phyloP scores from a whole-genome alignment of 2,113 vertebrate species.

The Rafetus swinhoei region DNA sequence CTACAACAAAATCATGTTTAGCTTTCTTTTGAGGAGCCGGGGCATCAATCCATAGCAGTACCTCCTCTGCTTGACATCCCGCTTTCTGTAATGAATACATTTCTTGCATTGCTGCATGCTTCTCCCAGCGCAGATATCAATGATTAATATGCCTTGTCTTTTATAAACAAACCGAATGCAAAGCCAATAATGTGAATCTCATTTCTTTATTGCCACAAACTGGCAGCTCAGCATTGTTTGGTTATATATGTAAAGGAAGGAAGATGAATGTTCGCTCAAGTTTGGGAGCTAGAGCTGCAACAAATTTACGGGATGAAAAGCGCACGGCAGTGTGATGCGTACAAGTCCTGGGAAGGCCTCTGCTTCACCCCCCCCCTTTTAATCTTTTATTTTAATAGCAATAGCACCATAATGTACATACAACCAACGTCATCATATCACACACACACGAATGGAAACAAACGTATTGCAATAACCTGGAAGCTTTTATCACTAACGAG shows the following conservation, averaged over 20 bases:
- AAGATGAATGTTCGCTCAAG: constrained; percentile 68
- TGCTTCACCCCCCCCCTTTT: neutral
- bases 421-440: neutral
- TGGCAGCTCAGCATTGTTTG: constrained; percentile 41
- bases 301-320: constrained; percentile 58
- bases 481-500: neutral
- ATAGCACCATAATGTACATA: neutral
- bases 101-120: constrained; percentile 64
- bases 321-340: neutral
- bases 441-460: accelerated
- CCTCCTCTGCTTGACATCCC: constrained; percentile 59
- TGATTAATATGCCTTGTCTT: constrained; percentile 79
- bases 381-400: constrained; percentile 13
- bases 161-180: constrained; percentile 78
- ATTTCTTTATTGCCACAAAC: constrained; percentile 61
- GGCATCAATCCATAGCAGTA: constrained; percentile 68
- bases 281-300: constrained; percentile 48
- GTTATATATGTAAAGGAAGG: constrained; percentile 41
- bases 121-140: constrained; percentile 41
- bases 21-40: constrained; percentile 23
- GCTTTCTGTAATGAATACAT: constrained; percentile 72
- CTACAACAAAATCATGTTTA: constrained; percentile 35
- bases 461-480: neutral
- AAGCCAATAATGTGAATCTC: constrained; percentile 72
- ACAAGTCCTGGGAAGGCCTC: constrained; percentile 1